These are phyloP conservation scores for Muscina levida DNA, from an alignment of 2,888 invertebrate genomes.

Conservation along the genomic window DNA sequence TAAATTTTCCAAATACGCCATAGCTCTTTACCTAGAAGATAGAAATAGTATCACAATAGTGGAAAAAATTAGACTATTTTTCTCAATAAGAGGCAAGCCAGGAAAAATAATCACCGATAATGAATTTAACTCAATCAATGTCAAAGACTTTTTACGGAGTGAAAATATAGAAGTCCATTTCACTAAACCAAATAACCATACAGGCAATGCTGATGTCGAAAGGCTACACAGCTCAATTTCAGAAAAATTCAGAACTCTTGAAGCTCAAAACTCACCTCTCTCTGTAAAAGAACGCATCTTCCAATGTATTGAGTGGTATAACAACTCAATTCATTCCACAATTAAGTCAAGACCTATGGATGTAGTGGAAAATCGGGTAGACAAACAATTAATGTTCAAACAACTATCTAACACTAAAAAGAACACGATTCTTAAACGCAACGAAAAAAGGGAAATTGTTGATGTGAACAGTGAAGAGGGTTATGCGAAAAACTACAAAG, in stretches of 20 bases:
- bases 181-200: slow-evolving; percentile 43
- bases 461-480: too few relatives aligned
- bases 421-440: too few relatives aligned
- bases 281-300: too few relatives aligned
- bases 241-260: slow-evolving; percentile 56
- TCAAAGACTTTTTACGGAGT: slow-evolving; percentile 39
- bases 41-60: background rate
- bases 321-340: too few relatives aligned
- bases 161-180: slow-evolving; percentile 21
- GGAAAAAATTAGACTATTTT: background rate
- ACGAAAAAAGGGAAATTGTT: too few relatives aligned
- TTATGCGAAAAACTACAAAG: too few relatives aligned
- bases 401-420: too few relatives aligned
- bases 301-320: too few relatives aligned
- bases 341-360: too few relatives aligned
- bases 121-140: background rate
- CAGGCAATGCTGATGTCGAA: slow-evolving; percentile 42
- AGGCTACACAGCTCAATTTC: slow-evolving; percentile 45
- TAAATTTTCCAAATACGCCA: slow-evolving; percentile 5
- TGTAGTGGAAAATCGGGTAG: too few relatives aligned
- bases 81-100: slow-evolving; percentile 15
- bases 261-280: too few relatives aligned
- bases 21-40: background rate
- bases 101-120: slow-evolving; percentile 28
- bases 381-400: too few relatives aligned